These are phyloP conservation scores for Philopotamus ludificatus DNA, from an alignment of 1,140 invertebrate genomes.

Conservation along the genomic window DNA sequence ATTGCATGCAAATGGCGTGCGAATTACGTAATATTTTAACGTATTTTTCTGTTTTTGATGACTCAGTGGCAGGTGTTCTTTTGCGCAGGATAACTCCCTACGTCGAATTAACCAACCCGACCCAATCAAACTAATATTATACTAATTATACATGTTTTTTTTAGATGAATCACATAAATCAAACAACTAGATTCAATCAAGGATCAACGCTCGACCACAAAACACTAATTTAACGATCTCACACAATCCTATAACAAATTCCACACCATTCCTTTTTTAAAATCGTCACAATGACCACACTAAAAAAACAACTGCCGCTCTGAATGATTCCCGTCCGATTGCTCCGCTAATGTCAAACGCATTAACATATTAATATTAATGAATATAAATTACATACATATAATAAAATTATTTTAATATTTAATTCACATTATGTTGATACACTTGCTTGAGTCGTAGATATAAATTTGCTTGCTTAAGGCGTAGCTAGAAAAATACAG, in stretches of 20 bases:
- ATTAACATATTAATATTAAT: no score
- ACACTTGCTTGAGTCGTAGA: no score
- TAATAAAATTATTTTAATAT: no score
- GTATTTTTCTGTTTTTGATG: no score
- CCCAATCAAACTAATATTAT: no score
- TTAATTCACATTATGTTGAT: no score
- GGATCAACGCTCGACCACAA: constrained; percentile 11
- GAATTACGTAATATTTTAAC: background rate
- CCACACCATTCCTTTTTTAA: constrained; percentile 6
- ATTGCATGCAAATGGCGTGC: background rate
- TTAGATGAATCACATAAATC: background rate
- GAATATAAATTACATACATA: no score
- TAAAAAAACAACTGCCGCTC: constrained; percentile 1
- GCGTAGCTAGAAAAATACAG: no score
- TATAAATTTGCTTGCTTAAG: no score
- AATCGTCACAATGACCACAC: background rate
- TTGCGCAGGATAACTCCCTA: background rate
- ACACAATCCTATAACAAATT: constrained; percentile 19
- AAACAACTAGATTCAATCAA: background rate
- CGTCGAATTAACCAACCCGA: no score
- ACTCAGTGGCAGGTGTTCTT: background rate
- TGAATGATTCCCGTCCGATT: background rate
- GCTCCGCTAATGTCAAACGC: no score
- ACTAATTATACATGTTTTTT: background rate
- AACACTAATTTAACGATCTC: constrained; percentile 18